These are phyloP conservation scores for Periophthalmus modestus DNA, from an alignment of 2,113 vertebrate species.

Conservation along the genomic window DNA sequence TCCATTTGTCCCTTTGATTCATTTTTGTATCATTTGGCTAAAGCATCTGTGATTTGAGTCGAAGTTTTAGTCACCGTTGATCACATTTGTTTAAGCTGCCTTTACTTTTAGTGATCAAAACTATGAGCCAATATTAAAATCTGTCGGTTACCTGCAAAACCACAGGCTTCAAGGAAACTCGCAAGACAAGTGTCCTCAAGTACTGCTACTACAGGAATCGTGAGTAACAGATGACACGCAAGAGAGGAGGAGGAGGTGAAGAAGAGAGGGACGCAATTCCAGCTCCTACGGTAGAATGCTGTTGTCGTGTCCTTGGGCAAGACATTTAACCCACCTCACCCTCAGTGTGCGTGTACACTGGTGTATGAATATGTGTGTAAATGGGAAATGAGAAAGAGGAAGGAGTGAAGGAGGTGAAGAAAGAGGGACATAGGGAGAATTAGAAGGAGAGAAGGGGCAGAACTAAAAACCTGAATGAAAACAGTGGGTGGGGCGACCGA, in stretches of 20 bases:
- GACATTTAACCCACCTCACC: too few relatives aligned
- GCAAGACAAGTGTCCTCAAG: background rate
- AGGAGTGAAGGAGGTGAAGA: background rate
- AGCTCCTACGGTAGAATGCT: too few relatives aligned
- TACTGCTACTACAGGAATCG: conserved; percentile 33
- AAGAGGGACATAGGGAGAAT: background rate
- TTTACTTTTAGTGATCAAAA: too few relatives aligned
- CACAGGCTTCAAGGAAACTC: conserved; percentile 11
- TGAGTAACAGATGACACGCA: conserved; percentile 40
- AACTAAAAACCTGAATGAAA: background rate
- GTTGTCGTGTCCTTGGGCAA: too few relatives aligned
- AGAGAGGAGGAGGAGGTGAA: background rate
- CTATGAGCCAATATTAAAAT: too few relatives aligned
- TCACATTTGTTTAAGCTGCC: too few relatives aligned
- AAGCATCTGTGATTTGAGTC: too few relatives aligned
- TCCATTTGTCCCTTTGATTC: too few relatives aligned
- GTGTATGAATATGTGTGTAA: background rate
- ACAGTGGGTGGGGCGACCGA: background rate
- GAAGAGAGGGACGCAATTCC: background rate
- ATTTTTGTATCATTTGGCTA: too few relatives aligned
- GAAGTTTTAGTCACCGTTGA: too few relatives aligned
- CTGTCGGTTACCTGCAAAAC: background rate
- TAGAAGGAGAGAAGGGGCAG: background rate
- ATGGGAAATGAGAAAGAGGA: background rate
- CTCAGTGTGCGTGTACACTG: too few relatives aligned